Base-by-base conservation (phyloP, 2,797 vertebrate genomes). In the Sebastes taczanowskii region DNA sequence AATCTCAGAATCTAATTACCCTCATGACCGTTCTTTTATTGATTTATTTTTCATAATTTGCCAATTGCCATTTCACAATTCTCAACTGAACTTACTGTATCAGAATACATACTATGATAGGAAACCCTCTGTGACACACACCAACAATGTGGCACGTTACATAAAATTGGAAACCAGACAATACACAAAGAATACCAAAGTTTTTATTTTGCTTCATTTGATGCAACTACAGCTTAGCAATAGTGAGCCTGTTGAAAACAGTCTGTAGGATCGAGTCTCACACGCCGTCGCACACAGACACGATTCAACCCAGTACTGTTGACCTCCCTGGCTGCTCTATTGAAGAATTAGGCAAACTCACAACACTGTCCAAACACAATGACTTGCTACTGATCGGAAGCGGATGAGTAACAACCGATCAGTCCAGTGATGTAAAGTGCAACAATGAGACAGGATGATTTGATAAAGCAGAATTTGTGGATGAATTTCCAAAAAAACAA, bases 381-480 rank as follows among this genome's bases (percentile, higher is more conserved):
- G 74, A 72, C 68, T 65, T 52, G 71, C 55, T 68, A n/a, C 72
- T 56, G 23, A 70, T 64, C n/a, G 56, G 25, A 9, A 42, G 60
- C 20, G 23, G 56, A 74, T 42, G 74, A 89, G 80, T 3, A 62
- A 69, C 75, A 32, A 82, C 82, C 83, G 58, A 60, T 82, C 68
- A 61, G 82, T 86, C 83, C 81, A 86, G 88, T 82, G 90, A 81
- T 84, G 87, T 92, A 92, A 95, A 94, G 94, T 95, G 93, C 94
- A 88, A 87, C 79, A 76, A 92, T 79, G 81, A 93, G 83, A 92
- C 81, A 77, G 78, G 83, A 87, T 46, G 76, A 71, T 81, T 86
- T 49, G 11, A 84, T 71, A 71, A 78, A 87, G 64, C 64, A 64
- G 32, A 52, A 72, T 86, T 73, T 81, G 42, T 77, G 46, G 35